phyloP scores from a whole-genome alignment of 2,888 invertebrate genomes.

The Neocrepidodera transversa region DNA sequence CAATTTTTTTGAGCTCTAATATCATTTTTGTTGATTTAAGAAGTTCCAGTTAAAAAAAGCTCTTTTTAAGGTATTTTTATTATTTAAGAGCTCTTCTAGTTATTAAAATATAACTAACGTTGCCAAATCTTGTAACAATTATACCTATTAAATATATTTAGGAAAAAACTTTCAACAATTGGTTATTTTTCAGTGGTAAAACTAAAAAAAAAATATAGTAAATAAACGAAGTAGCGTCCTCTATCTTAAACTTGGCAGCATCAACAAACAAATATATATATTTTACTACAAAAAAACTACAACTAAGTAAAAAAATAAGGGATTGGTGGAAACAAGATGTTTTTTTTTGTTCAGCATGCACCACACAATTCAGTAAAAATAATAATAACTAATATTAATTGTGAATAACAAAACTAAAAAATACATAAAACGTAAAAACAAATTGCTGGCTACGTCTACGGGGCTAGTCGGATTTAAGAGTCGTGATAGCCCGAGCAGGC shows the following conservation, averaged over 20 bases:
- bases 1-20: too few relatives aligned
- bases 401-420: conserved; percentile 50
- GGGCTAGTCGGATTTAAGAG: conserved; percentile 16
- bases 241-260: conserved; percentile 64
- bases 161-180: too few relatives aligned
- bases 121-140: too few relatives aligned
- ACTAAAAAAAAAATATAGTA: too few relatives aligned
- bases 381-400: conserved; percentile 49
- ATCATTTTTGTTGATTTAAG: too few relatives aligned
- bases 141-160: too few relatives aligned
- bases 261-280: conserved; percentile 61
- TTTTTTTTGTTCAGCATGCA: conserved; percentile 55
- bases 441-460: conserved; percentile 42
- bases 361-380: conserved; percentile 51
- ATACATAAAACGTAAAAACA: conserved; percentile 52
- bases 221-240: conserved; percentile 44
- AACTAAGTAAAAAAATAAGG: conserved; percentile 56
- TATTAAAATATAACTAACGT: too few relatives aligned
- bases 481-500: conserved; percentile 37
- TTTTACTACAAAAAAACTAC: conserved; percentile 52
- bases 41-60: too few relatives aligned
- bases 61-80: too few relatives aligned
- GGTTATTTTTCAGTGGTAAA: too few relatives aligned
- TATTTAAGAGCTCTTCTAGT: too few relatives aligned
- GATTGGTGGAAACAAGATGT: conserved; percentile 39